Conservation (phyloP, 2,113 vertebrate species). For the Butorides virescens region DNA sequence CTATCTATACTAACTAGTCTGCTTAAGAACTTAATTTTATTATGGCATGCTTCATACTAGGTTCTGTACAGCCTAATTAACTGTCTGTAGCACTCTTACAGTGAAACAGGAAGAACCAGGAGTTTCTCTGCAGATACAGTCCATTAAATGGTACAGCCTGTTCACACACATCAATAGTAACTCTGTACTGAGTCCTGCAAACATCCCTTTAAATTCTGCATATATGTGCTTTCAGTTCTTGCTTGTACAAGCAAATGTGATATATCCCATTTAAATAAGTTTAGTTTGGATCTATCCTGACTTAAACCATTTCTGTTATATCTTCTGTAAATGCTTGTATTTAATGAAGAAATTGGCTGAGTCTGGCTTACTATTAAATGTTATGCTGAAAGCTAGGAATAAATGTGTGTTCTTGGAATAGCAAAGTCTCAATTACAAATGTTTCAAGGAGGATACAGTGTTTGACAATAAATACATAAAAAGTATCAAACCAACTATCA, state of each 20-base stretch:
- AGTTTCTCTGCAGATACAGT: background rate
- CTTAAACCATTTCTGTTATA: accelerated
- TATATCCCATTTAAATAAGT: background rate
- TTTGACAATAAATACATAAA: background rate
- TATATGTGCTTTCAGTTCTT: background rate
- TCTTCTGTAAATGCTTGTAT: background rate
- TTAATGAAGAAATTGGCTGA: background rate
- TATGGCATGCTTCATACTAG: background rate
- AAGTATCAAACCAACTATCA: background rate
- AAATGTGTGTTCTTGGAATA: background rate
- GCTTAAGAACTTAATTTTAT: background rate
- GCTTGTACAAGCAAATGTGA: background rate
- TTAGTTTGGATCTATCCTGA: background rate
- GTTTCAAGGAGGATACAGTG: background rate
- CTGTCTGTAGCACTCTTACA: background rate
- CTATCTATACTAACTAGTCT: background rate
- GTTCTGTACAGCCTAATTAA: background rate
- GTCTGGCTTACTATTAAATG: background rate
- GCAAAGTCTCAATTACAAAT: background rate
- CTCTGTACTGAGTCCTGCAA: background rate
- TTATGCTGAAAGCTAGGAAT: background rate
- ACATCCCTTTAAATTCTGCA: background rate
- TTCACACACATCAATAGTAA: background rate
- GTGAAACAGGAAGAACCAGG: background rate
- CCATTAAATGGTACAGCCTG: background rate